phyloP scores from a whole-genome alignment of 2,113 vertebrate species.

The Anhinga anhinga region DNA sequence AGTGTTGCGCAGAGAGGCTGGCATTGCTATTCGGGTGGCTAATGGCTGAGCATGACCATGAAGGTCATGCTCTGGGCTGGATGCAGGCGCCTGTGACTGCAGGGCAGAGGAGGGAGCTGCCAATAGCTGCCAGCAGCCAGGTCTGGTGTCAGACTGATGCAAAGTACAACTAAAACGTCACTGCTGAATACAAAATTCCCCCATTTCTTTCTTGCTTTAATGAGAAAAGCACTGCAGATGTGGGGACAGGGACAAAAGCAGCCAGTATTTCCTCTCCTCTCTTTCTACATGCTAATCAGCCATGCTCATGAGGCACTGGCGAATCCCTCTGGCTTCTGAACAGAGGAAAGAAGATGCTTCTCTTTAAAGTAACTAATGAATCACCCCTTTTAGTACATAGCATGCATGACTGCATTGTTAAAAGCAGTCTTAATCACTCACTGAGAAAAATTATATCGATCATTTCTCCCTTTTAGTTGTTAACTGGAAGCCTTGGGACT shows the following conservation, averaged over 20 bases:
- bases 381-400: conserved; percentile 37
- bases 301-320: not conserved
- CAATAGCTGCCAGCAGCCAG: not conserved
- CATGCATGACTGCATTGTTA: conserved; percentile 40
- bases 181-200: not conserved
- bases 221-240: conserved; percentile 3
- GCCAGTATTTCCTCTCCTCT: not conserved
- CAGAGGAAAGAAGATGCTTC: not conserved
- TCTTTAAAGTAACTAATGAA: conserved; percentile 37
- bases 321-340: conserved; percentile 24
- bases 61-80: not conserved
- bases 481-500: not conserved
- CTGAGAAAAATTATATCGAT: conserved; percentile 34
- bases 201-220: not conserved
- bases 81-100: not conserved
- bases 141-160: not conserved
- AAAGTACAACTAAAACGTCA: not conserved
- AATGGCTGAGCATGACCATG: not conserved
- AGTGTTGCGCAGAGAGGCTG: not conserved
- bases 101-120: not conserved
- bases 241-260: conserved; percentile 24
- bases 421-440: conserved; percentile 50
- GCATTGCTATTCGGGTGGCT: not conserved
- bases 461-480: conserved; percentile 1
- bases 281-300: conserved; percentile 17